phyloP scores from a whole-genome alignment of 2,888 invertebrate species.

The Plagodis pulveraria region DNA sequence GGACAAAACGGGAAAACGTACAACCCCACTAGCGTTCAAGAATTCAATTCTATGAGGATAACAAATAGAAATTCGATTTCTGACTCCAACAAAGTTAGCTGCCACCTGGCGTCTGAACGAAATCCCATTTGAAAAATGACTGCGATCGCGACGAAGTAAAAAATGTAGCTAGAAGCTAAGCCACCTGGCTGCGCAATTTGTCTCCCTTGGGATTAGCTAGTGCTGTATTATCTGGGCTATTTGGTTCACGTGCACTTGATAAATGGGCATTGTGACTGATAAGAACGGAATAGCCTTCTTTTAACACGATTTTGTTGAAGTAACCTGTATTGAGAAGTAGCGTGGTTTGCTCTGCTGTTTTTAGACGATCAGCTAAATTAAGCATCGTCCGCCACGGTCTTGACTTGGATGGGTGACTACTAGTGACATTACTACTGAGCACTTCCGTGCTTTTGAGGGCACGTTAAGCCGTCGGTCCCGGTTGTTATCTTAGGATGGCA shows the following conservation, averaged over 20 bases:
- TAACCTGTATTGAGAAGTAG: too few relatives aligned
- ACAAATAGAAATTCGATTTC: constrained; percentile 44
- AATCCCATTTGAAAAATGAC: constrained; percentile 49
- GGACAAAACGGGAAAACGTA: background rate
- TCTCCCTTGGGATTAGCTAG: constrained; percentile 28
- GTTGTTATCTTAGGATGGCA: too few relatives aligned
- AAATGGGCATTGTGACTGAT: constrained; percentile 13
- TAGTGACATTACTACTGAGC: too few relatives aligned
- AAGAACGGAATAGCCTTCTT: too few relatives aligned
- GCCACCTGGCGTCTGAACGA: constrained; percentile 45
- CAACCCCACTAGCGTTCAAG: constrained; percentile 22
- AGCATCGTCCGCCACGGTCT: too few relatives aligned
- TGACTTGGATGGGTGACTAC: too few relatives aligned
- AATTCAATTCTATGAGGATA: constrained; percentile 45
- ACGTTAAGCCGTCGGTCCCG: too few relatives aligned
- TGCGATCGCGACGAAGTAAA: constrained; percentile 20
- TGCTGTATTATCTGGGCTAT: constrained; percentile 28
- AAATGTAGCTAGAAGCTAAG: constrained; percentile 19
- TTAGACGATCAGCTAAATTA: too few relatives aligned
- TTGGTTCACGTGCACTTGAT: constrained; percentile 31
- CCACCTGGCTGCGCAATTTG: constrained; percentile 30
- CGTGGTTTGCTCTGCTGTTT: too few relatives aligned
- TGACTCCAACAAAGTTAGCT: constrained; percentile 31
- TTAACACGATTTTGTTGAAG: too few relatives aligned
- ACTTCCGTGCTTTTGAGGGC: too few relatives aligned